Conservation (phyloP, 1,140 invertebrate genomes). For the Trichonephila clavipes region DNA sequence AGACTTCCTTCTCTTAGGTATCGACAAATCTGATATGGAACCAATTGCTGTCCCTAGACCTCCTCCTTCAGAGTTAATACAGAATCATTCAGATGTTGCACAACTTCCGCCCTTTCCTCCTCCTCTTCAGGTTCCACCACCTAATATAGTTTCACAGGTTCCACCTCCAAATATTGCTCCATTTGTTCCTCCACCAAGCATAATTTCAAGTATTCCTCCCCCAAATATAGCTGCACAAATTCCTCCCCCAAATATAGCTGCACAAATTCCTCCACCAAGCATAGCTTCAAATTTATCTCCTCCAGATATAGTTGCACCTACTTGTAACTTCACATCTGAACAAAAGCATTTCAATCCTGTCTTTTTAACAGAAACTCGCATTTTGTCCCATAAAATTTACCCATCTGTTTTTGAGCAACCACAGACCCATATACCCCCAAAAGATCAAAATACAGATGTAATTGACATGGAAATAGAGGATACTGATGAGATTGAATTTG, state of each 20-base stretch:
- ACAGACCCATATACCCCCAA: neutral
- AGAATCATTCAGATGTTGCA: neutral
- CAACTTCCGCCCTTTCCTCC: constrained; percentile 13
- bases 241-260: constrained; percentile 5
- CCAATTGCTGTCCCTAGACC: constrained; percentile 54
- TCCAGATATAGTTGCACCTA: neutral
- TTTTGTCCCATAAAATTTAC: neutral
- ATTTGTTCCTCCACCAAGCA: neutral
- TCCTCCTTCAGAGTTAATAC: constrained; percentile 38
- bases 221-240: neutral
- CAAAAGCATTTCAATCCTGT: neutral
- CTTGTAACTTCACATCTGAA: neutral
- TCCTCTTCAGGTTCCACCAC: neutral
- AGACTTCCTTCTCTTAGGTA: constrained; percentile 58
- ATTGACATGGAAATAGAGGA: constrained; percentile 60
- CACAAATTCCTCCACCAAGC: constrained; percentile 13
- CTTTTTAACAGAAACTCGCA: neutral
- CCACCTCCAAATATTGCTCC: neutral
- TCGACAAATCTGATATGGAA: constrained; percentile 50
- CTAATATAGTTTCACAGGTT: neutral
- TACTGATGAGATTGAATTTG: neutral
- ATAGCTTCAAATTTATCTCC: neutral
- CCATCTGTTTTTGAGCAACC: neutral
- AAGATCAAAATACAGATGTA: neutral
- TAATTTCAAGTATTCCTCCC: neutral